These are phyloP conservation scores for Condylura cristata DNA, from an alignment of 2,113 vertebrate genomes.

Conservation along the genomic window DNA sequence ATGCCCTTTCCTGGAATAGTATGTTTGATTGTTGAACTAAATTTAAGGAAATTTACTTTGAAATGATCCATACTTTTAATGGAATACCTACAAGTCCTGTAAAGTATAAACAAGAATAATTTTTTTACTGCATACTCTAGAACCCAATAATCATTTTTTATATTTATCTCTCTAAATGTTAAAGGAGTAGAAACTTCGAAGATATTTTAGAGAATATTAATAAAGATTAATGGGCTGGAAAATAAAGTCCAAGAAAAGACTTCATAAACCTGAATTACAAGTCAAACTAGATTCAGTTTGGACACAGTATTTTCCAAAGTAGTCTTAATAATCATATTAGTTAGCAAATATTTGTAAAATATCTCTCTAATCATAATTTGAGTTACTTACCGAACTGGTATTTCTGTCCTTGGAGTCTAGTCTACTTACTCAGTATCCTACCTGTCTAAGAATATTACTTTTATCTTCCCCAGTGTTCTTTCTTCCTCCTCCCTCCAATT, in stretches of 20 bases:
- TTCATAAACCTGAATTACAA: slow-evolving; percentile 66
- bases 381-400: slow-evolving; percentile 21
- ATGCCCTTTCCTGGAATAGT: not conserved
- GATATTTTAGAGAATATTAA: slow-evolving; percentile 24
- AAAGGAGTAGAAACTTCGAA: not conserved
- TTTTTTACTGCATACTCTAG: not conserved
- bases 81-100: not conserved
- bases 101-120: not conserved
- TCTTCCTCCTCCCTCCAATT: slow-evolving; percentile 1
- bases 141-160: slow-evolving; percentile 39
- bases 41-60: slow-evolving; percentile 7
- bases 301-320: slow-evolving; percentile 37
- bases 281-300: slow-evolving; percentile 39
- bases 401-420: slow-evolving; percentile 35
- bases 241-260: slow-evolving; percentile 46
- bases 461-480: not conserved
- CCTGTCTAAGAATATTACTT: slow-evolving; percentile 38
- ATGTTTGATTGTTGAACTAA: slow-evolving; percentile 37
- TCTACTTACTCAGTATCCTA: not conserved
- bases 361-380: slow-evolving; percentile 30
- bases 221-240: slow-evolving; percentile 44
- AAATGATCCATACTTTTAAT: not conserved
- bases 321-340: slow-evolving; percentile 42
- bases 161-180: slow-evolving; percentile 22
- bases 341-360: slow-evolving; percentile 56